Evolutionary conservation across 2,888 invertebrate species (phyloP).

Genomic region (Tipula lateralis): DNA sequence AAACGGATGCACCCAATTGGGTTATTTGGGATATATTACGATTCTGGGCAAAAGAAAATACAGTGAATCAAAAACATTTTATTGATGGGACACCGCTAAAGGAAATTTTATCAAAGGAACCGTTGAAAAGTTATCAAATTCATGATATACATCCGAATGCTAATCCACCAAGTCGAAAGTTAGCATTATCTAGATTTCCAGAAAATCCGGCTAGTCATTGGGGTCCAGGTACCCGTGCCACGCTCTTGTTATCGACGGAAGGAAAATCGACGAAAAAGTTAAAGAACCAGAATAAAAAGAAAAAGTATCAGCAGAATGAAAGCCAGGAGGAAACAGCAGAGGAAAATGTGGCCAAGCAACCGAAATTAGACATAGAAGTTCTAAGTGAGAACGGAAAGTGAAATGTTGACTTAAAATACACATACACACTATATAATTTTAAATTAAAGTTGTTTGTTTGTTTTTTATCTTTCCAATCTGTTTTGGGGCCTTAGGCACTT

Average conservation of each 20-base stretch:
- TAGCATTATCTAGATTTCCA: slow-evolving; percentile 74
- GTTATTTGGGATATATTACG: slow-evolving; percentile 91
- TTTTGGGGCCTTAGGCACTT: too few species aligned
- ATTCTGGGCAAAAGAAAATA: slow-evolving; percentile 68
- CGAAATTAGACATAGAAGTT: background rate
- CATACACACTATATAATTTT: too few species aligned
- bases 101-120: slow-evolving; percentile 55
- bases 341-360: background rate
- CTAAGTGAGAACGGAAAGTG: background rate
- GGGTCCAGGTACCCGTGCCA: slow-evolving; percentile 85
- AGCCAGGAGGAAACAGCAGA: background rate
- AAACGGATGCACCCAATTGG: slow-evolving; percentile 82
- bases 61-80: slow-evolving; percentile 60
- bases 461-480: too few species aligned
- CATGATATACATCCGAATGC: slow-evolving; percentile 56
- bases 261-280: background rate
- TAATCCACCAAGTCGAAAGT: slow-evolving; percentile 71
- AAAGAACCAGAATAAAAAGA: slow-evolving; percentile 25
- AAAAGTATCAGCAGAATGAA: background rate
- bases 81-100: slow-evolving; percentile 45
- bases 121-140: slow-evolving; percentile 51
- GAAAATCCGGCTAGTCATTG: slow-evolving; percentile 80
- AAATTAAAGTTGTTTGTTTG: too few species aligned
- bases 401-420: background rate
- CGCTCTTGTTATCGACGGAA: slow-evolving; percentile 58